Evolutionary conservation across 92 coral and sea anemone species (phyloP).

Genomic region (Zoanthus sociatus): DNA sequence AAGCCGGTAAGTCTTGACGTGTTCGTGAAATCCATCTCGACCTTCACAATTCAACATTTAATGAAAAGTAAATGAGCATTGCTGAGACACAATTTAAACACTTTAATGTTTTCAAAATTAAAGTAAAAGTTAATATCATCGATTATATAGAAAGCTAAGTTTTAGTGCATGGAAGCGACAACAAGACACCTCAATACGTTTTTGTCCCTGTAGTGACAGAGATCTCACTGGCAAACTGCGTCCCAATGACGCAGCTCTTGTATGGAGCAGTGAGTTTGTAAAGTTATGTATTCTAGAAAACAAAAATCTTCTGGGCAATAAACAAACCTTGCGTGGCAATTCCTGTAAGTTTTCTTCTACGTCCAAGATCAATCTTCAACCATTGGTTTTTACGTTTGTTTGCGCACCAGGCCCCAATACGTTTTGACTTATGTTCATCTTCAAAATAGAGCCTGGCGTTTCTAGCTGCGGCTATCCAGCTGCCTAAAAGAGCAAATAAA

Average conservation of each 20-base stretch:
- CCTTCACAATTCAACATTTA: slow-evolving; percentile 50
- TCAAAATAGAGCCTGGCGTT: slow-evolving; percentile 75
- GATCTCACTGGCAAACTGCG: no score
- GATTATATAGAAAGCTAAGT: no score
- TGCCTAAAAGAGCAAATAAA: slow-evolving; percentile 43
- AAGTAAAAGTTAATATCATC: no score
- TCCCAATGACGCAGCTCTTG: no score
- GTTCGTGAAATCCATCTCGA: slow-evolving; percentile 90
- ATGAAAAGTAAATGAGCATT: background rate
- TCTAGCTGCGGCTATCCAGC: slow-evolving; percentile 78
- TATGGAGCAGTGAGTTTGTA: no score
- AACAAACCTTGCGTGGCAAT: slow-evolving; percentile 91
- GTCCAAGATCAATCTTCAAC: slow-evolving; percentile 78
- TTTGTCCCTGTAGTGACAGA: no score
- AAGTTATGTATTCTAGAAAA: background rate
- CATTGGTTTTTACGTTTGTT: slow-evolving; percentile 75
- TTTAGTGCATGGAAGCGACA: no score
- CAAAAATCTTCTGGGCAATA: background rate
- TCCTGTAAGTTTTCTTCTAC: slow-evolving; percentile 69
- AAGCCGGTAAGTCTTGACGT: slow-evolving; percentile 82
- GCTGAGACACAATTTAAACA: no score
- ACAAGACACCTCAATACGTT: no score
- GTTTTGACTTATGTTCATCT: slow-evolving; percentile 66
- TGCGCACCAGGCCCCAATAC: slow-evolving; percentile 85
- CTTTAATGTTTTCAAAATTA: no score